Evolutionary conservation across 2,797 vertebrate genomes (phyloP).

Genomic region (Neosalanx taihuensis): DNA sequence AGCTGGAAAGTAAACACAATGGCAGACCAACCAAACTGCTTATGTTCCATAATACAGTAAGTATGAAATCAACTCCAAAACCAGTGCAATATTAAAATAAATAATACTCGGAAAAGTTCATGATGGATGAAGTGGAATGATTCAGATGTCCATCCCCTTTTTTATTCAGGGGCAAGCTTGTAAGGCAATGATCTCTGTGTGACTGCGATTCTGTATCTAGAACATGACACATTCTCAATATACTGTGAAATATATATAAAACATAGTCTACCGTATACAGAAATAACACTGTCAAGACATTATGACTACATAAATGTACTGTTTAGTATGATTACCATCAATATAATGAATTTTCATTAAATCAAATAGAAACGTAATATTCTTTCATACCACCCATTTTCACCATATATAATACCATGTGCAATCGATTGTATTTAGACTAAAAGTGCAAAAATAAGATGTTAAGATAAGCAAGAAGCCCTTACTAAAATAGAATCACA

Average conservation of each 20-base stretch:
- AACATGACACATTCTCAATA: conserved; percentile 7
- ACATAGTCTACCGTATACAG: not conserved
- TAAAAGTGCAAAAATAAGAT: conserved; percentile 31
- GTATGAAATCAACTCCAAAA: conserved; percentile 6
- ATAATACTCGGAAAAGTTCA: not conserved
- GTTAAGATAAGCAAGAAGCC: conserved; percentile 12
- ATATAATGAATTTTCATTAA: not conserved
- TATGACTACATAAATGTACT: not conserved
- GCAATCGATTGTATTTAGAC: conserved; percentile 22
- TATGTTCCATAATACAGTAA: not conserved
- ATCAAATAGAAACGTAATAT: conserved; percentile 3
- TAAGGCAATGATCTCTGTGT: conserved; percentile 32
- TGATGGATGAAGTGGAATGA: not conserved
- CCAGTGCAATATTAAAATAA: conserved; percentile 16
- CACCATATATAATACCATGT: conserved; percentile 18
- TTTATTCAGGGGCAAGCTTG: conserved; percentile 4
- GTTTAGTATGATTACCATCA: not conserved
- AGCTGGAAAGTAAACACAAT: conserved; percentile 1
- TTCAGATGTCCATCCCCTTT: conserved; percentile 3
- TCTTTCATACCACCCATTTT: conserved; percentile 1
- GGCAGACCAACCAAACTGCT: conserved; percentile 5
- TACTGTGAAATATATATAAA: not conserved
- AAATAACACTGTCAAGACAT: not conserved
- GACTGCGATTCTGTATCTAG: not conserved
- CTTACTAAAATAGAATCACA: conserved; percentile 20